Conservation (phyloP, 2,888 invertebrate species). For the Gisinianus flammeolus region DNA sequence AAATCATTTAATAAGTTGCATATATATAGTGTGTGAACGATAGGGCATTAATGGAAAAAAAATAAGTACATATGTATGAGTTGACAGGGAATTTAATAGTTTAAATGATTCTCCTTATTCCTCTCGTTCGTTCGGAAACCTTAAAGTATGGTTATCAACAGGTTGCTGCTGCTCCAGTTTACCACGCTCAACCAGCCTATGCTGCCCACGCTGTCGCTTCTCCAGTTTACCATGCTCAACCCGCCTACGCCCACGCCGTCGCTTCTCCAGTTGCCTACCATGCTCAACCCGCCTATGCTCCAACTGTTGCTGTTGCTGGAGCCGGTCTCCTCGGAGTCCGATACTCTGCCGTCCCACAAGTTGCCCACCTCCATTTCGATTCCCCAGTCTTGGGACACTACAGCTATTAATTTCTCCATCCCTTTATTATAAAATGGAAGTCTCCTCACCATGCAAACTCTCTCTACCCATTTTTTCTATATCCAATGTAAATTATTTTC, state of each 20-base stretch:
- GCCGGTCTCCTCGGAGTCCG: slow-evolving; percentile 31
- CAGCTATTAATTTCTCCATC: slow-evolving; percentile 34
- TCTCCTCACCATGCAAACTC: no score
- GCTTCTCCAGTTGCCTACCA: slow-evolving; percentile 33
- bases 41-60: neutral
- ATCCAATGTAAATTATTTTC: slow-evolving; percentile 24
- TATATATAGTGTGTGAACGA: neutral
- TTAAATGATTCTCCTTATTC: neutral
- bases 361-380: slow-evolving; percentile 42
- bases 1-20: neutral
- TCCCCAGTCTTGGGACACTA: slow-evolving; percentile 36
- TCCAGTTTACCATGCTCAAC: slow-evolving; percentile 21
- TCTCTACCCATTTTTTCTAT: neutral
- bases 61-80: neutral
- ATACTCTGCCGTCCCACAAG: slow-evolving; percentile 34
- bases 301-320: slow-evolving; percentile 22
- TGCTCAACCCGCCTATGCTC: slow-evolving; percentile 23
- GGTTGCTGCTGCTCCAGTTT: slow-evolving; percentile 33
- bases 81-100: neutral
- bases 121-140: neutral
- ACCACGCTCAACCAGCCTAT: slow-evolving; percentile 22
- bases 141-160: neutral
- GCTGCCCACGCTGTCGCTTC: slow-evolving; percentile 35
- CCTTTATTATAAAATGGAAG: no score
- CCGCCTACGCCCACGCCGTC: slow-evolving; percentile 3